phyloP scores from a whole-genome alignment of 2,888 invertebrate species.

The Sthenelais limicola region DNA sequence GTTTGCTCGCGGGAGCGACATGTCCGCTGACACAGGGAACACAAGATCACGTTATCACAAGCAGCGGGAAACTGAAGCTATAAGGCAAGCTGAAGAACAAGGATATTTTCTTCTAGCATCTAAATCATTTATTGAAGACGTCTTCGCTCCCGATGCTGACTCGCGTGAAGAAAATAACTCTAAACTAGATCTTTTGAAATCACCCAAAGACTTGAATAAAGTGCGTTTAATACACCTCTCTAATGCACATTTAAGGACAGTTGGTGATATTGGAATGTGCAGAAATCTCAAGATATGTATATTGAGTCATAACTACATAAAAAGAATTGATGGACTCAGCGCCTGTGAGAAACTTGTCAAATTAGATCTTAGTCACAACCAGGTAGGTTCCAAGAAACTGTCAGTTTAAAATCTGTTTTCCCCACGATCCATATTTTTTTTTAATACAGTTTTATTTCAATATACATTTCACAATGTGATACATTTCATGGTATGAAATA shows the following conservation, averaged over 20 bases:
- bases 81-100: constrained; percentile 62
- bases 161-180: neutral
- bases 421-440: too few species aligned
- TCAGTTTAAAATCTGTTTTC: too few species aligned
- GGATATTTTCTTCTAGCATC: constrained; percentile 63
- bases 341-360: constrained; percentile 66
- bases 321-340: constrained; percentile 63
- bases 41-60: constrained; percentile 58
- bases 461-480: too few species aligned
- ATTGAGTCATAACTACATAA: constrained; percentile 67
- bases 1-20: constrained; percentile 59
- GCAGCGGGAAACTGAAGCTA: constrained; percentile 62
- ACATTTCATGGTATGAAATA: too few species aligned
- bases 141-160: constrained; percentile 48
- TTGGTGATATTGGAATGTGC: constrained; percentile 66
- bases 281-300: constrained; percentile 63
- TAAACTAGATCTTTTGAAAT: constrained; percentile 23
- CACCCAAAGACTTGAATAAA: constrained; percentile 55
- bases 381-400: constrained; percentile 60
- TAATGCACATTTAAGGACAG: constrained; percentile 61
- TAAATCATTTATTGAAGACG: constrained; percentile 57
- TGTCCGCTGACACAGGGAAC: constrained; percentile 46
- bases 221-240: constrained; percentile 58
- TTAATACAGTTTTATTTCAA: too few species aligned
- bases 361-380: constrained; percentile 69